Conservation (phyloP, 2,113 vertebrate species). For the Mohoua ochrocephala region DNA sequence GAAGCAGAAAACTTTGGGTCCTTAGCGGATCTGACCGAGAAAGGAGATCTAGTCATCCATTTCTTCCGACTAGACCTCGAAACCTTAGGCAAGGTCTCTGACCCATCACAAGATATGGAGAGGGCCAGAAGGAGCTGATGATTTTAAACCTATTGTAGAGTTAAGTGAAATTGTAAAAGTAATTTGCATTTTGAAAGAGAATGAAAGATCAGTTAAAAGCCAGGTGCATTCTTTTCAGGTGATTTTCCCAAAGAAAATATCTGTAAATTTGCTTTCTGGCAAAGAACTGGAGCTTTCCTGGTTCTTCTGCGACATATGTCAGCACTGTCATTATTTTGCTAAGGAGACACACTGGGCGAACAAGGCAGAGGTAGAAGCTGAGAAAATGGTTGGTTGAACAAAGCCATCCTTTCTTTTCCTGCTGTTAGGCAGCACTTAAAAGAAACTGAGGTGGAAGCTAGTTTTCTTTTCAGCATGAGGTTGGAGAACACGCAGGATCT, state of each 20-base stretch:
- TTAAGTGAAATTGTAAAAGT: background rate
- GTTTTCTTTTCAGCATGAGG: slow-evolving; percentile 44
- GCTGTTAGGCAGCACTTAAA: slow-evolving; percentile 39
- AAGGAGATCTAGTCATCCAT: background rate
- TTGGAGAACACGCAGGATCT: slow-evolving; percentile 48
- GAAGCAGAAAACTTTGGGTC: background rate
- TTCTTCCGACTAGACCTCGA: background rate
- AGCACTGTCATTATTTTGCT: slow-evolving; percentile 10
- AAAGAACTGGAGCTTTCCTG: background rate
- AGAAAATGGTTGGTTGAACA: slow-evolving; percentile 31
- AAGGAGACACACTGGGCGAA: background rate
- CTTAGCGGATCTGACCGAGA: background rate
- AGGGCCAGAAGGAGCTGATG: background rate
- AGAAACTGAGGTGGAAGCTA: slow-evolving; percentile 41
- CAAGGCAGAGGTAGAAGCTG: slow-evolving; percentile 11
- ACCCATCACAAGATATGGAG: background rate
- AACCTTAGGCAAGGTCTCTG: background rate
- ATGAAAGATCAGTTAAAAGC: background rate
- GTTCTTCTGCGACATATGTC: background rate
- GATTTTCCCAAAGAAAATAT: background rate
- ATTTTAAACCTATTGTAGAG: background rate
- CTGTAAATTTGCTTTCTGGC: background rate
- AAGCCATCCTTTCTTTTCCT: slow-evolving; percentile 38
- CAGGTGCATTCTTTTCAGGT: background rate
- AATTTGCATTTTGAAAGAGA: background rate